Evolutionary conservation across 2,888 invertebrate genomes (phyloP), one percentile per base, ranked within the genome.

Genomic region (Pseudoips prasinana): DNA sequence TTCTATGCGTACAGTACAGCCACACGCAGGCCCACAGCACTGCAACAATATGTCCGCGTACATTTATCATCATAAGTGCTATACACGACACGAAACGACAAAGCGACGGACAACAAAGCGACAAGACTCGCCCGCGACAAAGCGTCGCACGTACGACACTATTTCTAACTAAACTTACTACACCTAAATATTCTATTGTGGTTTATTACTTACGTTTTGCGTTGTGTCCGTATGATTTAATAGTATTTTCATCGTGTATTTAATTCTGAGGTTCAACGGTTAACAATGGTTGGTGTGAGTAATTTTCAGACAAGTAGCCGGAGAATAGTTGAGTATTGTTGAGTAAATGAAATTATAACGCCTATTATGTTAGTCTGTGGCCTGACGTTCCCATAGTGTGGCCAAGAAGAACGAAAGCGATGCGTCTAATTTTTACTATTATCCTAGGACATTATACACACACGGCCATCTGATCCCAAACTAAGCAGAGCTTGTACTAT

Each of bases 41-140:
- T 39, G 36, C 23, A 36, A 50, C 51, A 50, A 50, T 50, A 57
- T 68, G 69, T 71, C 65, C 73, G 69, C 65, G 58, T 52, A 62
- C 82, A 86, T 86, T 85, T 80, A 85, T 86, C 86, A 85, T 83
- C 82, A 79, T 81, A 79, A 83, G 76, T 69, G 76, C 61, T 60
- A 64, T 67, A 69, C 67, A 66, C 62, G 38, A 18, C 6, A 6
- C 20, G 20, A 20, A 43, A 50, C 47, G 54, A 67, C 66, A 66
- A 66, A 55, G 49, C 63, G 58, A 59, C 58, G 39, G 34, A 36
- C 42, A 39, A 20, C 31, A 34, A 29, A 17, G 37, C 61, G 28
- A 48, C 49, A 43, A 47, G 39, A 47, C 40, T 29, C 39, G 44
- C 39, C 53, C 38, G 31, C 49, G 53, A 48, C 47, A 48, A 47